These are phyloP conservation scores for Meganola albula DNA, from an alignment of 2,888 invertebrate genomes.

Conservation along the genomic window DNA sequence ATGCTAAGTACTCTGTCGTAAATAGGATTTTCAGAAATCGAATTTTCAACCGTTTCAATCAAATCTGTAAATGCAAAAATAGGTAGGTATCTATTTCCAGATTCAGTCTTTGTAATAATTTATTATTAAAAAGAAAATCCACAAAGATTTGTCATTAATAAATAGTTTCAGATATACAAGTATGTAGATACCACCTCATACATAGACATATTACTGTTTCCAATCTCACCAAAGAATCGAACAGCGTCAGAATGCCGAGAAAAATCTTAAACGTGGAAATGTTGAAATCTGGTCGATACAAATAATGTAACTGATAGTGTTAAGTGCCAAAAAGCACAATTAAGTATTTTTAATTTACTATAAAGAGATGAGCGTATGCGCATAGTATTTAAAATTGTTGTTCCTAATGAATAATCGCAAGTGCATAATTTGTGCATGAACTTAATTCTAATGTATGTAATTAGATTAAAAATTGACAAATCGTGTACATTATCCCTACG, in stretches of 20 bases:
- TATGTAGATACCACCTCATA: too few species aligned
- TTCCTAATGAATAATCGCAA: constrained; percentile 72
- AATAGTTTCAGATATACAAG: too few species aligned
- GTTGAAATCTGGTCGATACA: constrained; percentile 23
- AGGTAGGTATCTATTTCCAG: constrained; percentile 23
- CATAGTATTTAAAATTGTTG: constrained; percentile 73
- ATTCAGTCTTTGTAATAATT: constrained; percentile 12
- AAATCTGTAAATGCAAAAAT: too few species aligned
- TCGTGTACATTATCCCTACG: constrained; percentile 76
- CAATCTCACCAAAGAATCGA: constrained; percentile 55
- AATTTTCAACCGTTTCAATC: constrained; percentile 25
- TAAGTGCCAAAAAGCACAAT: constrained; percentile 73
- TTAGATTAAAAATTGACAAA: constrained; percentile 67
- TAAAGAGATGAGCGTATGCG: constrained; percentile 61
- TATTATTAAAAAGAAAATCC: constrained; percentile 18
- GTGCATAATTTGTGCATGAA: constrained; percentile 55
- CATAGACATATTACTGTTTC: constrained; percentile 24
- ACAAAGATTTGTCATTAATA: constrained; percentile 22
- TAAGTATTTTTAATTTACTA: constrained; percentile 62
- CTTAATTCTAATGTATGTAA: constrained; percentile 64
- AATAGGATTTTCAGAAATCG: constrained; percentile 43
- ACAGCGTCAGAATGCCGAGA: constrained; percentile 30
- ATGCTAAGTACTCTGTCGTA: constrained; percentile 59
- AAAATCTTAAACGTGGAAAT: constrained; percentile 25
- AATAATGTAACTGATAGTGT: constrained; percentile 43